These are phyloP conservation scores for Limnephilus auricula DNA, from an alignment of 2,888 invertebrate species.

Conservation along the genomic window DNA sequence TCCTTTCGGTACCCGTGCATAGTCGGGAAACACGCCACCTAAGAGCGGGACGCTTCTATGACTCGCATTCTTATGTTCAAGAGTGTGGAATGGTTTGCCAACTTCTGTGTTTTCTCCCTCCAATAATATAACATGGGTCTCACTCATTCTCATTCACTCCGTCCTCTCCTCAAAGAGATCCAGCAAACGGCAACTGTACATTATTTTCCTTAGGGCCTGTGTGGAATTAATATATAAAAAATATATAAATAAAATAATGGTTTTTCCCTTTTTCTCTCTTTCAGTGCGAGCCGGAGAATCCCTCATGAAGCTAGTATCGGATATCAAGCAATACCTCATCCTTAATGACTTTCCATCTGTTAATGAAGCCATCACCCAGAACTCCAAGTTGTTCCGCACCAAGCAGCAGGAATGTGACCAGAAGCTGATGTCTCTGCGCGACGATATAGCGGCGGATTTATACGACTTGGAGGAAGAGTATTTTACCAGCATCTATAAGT, in stretches of 20 bases:
- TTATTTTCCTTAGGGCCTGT: no score
- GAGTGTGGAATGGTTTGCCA: no score
- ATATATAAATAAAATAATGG: not conserved
- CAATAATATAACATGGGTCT: no score
- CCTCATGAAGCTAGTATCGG: conserved; percentile 96
- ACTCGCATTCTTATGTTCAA: no score
- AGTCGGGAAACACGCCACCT: no score
- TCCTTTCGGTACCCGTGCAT: no score
- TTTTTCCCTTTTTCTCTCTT: not conserved
- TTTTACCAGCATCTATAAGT: conserved; percentile 91
- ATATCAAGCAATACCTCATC: conserved; percentile 98
- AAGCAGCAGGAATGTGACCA: conserved; percentile 96
- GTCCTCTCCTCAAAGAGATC: no score
- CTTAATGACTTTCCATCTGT: conserved; percentile 99
- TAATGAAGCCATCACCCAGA: conserved; percentile 97
- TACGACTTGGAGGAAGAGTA: conserved; percentile 96
- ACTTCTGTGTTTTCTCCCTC: no score
- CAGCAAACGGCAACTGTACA: no score
- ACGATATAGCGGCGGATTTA: conserved; percentile 96
- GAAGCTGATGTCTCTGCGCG: conserved; percentile 92
- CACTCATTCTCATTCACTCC: no score
- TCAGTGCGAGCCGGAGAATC: conserved; percentile 96
- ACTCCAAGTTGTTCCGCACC: conserved; percentile 91
- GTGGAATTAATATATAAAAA: no score
- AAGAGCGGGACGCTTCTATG: no score